Evolutionary conservation across 2,797 vertebrate species (phyloP).

Genomic region (Mormyrops attenuatus): DNA sequence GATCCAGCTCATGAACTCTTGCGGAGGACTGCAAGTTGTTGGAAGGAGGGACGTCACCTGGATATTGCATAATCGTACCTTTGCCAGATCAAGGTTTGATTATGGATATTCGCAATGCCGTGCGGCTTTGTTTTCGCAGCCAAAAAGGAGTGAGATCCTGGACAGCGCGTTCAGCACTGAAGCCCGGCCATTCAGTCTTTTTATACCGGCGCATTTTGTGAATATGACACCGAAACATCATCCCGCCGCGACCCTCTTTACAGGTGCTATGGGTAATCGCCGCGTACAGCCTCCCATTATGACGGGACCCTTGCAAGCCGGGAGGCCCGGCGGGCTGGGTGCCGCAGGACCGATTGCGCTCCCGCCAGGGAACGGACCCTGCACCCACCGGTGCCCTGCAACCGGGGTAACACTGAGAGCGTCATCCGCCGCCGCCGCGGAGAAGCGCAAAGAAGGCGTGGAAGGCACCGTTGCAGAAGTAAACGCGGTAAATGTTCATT

Average conservation of each 20-base stretch:
- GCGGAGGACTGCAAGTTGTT: constrained; percentile 28
- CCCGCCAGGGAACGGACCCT: constrained; percentile 28
- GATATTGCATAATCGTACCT: constrained; percentile 32
- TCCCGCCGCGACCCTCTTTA: constrained; percentile 22
- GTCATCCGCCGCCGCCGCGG: constrained; percentile 37
- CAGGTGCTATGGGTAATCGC: constrained; percentile 20
- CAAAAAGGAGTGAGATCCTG: background rate
- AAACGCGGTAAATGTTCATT: constrained; percentile 49
- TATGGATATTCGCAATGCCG: background rate
- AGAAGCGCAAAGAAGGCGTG: constrained; percentile 28
- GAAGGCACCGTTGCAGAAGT: constrained; percentile 27
- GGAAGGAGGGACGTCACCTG: constrained; percentile 29
- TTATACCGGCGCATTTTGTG: constrained; percentile 27
- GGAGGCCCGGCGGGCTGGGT: background rate
- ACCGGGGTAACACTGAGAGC: constrained; percentile 42
- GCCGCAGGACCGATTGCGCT: constrained; percentile 28
- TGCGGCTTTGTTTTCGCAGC: background rate
- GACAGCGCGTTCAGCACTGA: background rate
- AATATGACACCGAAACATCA: constrained; percentile 12
- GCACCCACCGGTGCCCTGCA: constrained; percentile 1
- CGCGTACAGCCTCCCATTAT: background rate
- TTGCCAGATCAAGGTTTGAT: constrained; percentile 24
- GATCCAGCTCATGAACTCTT: constrained; percentile 33
- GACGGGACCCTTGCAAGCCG: background rate
- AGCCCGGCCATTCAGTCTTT: constrained; percentile 26